phyloP scores from a whole-genome alignment of 2,113 vertebrate genomes.

The Sorex fumeus region DNA sequence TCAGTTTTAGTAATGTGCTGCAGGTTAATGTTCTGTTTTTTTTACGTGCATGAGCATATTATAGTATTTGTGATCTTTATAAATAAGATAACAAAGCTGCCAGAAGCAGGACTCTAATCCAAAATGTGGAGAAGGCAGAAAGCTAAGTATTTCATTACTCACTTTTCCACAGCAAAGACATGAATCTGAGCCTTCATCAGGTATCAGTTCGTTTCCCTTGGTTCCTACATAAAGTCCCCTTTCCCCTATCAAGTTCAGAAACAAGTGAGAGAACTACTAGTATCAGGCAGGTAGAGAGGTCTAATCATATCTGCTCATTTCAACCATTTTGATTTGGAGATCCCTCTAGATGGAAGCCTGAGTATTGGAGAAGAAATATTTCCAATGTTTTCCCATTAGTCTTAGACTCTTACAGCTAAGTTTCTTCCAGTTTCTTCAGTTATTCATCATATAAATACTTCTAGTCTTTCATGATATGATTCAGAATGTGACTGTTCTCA shows the following conservation, averaged over 20 bases:
- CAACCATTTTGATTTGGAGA: neutral
- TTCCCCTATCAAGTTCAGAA: conserved; percentile 11
- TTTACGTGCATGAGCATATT: neutral
- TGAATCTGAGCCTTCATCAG: neutral
- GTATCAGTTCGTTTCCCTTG: neutral
- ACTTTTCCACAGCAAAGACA: conserved; percentile 27
- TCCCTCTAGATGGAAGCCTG: neutral
- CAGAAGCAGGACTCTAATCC: conserved; percentile 48
- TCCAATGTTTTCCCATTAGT: neutral
- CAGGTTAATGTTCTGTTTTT: conserved; percentile 50
- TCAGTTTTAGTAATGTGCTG: conserved; percentile 35
- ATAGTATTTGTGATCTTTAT: neutral
- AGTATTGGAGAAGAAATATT: neutral
- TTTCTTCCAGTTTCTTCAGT: conserved; percentile 34
- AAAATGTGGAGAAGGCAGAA: conserved; percentile 62
- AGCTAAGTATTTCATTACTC: conserved; percentile 50
- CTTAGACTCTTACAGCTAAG: conserved; percentile 9
- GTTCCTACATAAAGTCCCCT: neutral
- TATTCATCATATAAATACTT: conserved; percentile 24
- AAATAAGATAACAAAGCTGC: conserved; percentile 46
- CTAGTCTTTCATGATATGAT: conserved; percentile 8
- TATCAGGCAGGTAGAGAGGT: neutral
- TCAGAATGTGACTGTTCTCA: neutral
- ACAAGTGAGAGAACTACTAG: neutral
- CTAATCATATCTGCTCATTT: neutral